Evolutionary conservation across 2,888 invertebrate genomes (phyloP).

Genomic region (Hyppa rectilinea): DNA sequence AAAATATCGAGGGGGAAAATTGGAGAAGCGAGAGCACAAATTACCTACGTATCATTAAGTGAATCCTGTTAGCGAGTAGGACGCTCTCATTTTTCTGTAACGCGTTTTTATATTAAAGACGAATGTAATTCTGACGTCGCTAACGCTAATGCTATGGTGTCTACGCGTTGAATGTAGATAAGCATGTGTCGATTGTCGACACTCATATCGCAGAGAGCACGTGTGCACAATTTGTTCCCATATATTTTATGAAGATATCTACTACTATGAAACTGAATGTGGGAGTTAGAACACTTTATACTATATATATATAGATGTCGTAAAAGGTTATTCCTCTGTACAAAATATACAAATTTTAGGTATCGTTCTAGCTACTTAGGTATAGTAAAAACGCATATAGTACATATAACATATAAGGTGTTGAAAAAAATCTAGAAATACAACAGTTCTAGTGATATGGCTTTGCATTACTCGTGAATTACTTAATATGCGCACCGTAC

Average conservation of each 20-base stretch:
- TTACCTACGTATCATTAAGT: conserved; percentile 60
- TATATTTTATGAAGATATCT: conserved; percentile 32
- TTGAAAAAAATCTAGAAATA: no score
- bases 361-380: not conserved
- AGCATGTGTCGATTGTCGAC: conserved; percentile 43
- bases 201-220: conserved; percentile 42
- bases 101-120: conserved; percentile 55
- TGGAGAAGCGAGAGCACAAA: conserved; percentile 48
- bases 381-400: not conserved
- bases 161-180: conserved; percentile 46
- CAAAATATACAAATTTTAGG: not conserved
- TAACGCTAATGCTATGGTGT: conserved; percentile 51
- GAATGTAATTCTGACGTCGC: conserved; percentile 52
- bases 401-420: no score
- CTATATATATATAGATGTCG: not conserved
- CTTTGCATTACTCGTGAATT: no score
- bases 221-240: conserved; percentile 53
- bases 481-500: no score
- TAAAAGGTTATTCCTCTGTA: not conserved
- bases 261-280: conserved; percentile 40
- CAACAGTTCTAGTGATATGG: no score
- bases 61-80: conserved; percentile 56
- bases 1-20: conserved; percentile 45
- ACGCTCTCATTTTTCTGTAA: conserved; percentile 39
- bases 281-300: conserved; percentile 1